Percentiles rank a stretch among this genome's conserved stretches.
Evolutionary conservation across 1,140 invertebrate genomes (phyloP).

Genomic region (Nasonia giraulti): DNA sequence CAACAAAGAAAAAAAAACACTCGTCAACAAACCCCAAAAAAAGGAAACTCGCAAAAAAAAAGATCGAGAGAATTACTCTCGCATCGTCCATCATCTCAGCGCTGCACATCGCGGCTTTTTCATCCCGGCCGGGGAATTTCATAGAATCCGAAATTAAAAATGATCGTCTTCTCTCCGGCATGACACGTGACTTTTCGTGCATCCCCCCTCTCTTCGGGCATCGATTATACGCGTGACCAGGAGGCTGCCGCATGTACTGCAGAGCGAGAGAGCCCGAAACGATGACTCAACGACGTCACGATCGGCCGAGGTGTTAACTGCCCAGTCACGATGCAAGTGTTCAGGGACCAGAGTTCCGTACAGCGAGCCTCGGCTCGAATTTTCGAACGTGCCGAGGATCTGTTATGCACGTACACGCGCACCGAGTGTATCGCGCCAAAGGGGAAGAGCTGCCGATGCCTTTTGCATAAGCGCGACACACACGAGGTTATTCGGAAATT

Average conservation of each 20-base stretch:
- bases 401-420: conserved; percentile 51
- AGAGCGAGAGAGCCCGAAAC: not conserved
- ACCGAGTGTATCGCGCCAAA: not conserved
- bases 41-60: not conserved
- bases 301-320: conserved; percentile 62
- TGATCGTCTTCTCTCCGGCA: conserved; percentile 42
- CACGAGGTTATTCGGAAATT: not conserved
- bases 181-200: conserved; percentile 48
- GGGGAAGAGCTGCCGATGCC: not conserved
- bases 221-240: conserved; percentile 41
- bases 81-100: conserved; percentile 43
- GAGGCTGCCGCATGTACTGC: not conserved
- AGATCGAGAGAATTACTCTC: not conserved
- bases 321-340: conserved; percentile 69
- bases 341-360: conserved; percentile 53
- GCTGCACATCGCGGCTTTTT: conserved; percentile 12
- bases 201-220: not conserved
- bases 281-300: conserved; percentile 57
- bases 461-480: conserved; percentile 26
- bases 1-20: conserved; percentile 8
- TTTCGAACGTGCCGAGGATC: conserved; percentile 46
- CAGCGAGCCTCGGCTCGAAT: conserved; percentile 45
- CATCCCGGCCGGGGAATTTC: conserved; percentile 36
- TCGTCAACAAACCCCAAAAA: conserved; percentile 3
- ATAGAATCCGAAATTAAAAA: conserved; percentile 53